These are phyloP conservation scores for Lates japonicus DNA, from an alignment of 2,797 vertebrate genomes.

Conservation along the genomic window DNA sequence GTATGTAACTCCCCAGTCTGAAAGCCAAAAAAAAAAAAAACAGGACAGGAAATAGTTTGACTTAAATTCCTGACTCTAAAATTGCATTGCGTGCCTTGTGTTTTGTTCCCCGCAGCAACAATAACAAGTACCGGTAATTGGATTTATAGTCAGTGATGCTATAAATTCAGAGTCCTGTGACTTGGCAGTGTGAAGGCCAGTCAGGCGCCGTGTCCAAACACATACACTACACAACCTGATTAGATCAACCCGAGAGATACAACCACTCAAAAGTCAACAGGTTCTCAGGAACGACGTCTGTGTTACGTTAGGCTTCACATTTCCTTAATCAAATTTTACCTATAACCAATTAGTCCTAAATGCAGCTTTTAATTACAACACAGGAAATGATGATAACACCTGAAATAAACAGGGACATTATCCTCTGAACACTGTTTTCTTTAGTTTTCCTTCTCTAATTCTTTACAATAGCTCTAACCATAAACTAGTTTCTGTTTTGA, in stretches of 20 bases:
- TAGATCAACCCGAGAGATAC: conserved; percentile 50
- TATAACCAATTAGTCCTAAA: conserved; percentile 16
- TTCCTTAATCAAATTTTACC: conserved; percentile 16
- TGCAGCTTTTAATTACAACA: conserved; percentile 1
- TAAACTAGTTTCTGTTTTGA: background rate
- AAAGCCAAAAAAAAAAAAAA: conserved; percentile 14
- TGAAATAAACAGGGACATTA: background rate
- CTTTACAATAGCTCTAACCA: background rate
- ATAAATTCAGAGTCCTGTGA: conserved; percentile 71
- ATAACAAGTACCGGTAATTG: conserved; percentile 64
- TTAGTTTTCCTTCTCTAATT: background rate
- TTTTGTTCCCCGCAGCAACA: conserved; percentile 61
- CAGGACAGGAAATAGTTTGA: background rate
- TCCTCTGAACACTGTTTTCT: background rate
- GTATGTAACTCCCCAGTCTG: background rate
- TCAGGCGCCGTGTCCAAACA: conserved; percentile 65
- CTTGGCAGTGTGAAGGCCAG: conserved; percentile 55
- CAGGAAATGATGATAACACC: conserved; percentile 1
- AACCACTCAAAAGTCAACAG: conserved; percentile 35
- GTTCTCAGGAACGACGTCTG: conserved; percentile 27
- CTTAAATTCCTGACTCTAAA: conserved; percentile 45
- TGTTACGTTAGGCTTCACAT: conserved; percentile 27
- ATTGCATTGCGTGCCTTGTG: conserved; percentile 41
- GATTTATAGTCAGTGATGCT: conserved; percentile 66
- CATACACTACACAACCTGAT: conserved; percentile 59